Evolutionary conservation across 1,140 invertebrate species (phyloP).

Genomic region (Zaprionus taronus): DNA sequence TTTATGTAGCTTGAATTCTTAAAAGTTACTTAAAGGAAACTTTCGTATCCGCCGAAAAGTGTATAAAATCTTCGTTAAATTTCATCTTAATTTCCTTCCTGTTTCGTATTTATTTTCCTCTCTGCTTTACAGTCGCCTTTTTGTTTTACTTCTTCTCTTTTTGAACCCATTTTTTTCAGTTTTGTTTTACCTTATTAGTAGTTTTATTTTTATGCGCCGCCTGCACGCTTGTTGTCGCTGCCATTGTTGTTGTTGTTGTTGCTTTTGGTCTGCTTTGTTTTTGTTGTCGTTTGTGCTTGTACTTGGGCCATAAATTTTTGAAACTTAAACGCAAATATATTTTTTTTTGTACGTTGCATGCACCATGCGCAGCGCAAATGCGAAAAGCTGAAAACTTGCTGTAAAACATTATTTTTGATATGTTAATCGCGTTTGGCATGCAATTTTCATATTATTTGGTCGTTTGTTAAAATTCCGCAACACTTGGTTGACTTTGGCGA

Average conservation of each 20-base stretch:
- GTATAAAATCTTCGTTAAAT: slow-evolving; percentile 9
- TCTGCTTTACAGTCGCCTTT: slow-evolving; percentile 12
- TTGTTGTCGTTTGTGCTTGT: slow-evolving; percentile 51
- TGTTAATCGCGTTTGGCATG: slow-evolving; percentile 74
- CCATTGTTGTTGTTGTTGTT: slow-evolving; percentile 25
- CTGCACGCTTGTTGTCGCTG: slow-evolving; percentile 55
- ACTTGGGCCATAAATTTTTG: slow-evolving; percentile 74
- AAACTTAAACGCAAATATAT: slow-evolving; percentile 68
- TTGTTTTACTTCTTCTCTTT: slow-evolving; percentile 7
- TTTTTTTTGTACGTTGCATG: slow-evolving; percentile 38
- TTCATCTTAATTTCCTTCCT: background rate
- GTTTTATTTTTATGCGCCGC: slow-evolving; percentile 72
- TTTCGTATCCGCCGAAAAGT: background rate
- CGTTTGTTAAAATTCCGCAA: slow-evolving; percentile 60
- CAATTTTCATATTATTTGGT: slow-evolving; percentile 70
- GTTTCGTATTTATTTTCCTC: slow-evolving; percentile 39
- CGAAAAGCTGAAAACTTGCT: slow-evolving; percentile 63
- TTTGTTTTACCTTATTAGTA: slow-evolving; percentile 67
- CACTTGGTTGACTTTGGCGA: slow-evolving; percentile 43
- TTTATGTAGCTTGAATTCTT: background rate
- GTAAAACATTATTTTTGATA: slow-evolving; percentile 74
- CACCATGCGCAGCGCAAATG: slow-evolving; percentile 32
- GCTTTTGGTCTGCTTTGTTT: slow-evolving; percentile 38
- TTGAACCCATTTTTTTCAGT: slow-evolving; percentile 39
- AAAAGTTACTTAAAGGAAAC: background rate